A percentile compares a stretch with the other conserved stretches of the same genome.
These are phyloP conservation scores for Valencia hispanica DNA, from an alignment of 2,797 vertebrate species.

Conservation along the genomic window DNA sequence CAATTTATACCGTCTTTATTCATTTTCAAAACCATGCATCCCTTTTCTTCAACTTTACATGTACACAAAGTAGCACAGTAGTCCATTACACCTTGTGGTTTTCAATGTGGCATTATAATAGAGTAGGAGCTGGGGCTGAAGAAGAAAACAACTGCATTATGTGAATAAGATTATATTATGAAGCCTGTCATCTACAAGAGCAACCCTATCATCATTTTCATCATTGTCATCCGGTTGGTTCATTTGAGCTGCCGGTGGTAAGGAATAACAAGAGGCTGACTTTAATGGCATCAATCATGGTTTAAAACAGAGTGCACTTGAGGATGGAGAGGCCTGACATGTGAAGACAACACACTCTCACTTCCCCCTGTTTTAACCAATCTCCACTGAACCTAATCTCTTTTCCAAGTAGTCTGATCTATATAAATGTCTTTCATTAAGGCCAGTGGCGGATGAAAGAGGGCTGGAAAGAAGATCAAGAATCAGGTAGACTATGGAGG, in stretches of 20 bases:
- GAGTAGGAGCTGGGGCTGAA: constrained; percentile 14
- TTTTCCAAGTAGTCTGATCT: neutral
- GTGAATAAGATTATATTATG: constrained; percentile 33
- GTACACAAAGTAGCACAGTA: no score
- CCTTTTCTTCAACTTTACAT: neutral
- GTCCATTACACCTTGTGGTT: neutral
- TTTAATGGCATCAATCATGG: constrained; percentile 23
- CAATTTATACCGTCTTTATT: neutral
- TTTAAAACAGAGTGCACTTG: constrained; percentile 26
- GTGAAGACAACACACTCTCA: constrained; percentile 10
- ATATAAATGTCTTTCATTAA: constrained; percentile 71
- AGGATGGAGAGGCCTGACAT: constrained; percentile 23
- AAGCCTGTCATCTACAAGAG: constrained; percentile 30
- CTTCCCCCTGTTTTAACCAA: constrained; percentile 10
- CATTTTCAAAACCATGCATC: neutral
- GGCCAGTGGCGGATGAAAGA: constrained; percentile 57
- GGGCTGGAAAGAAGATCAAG: constrained; percentile 49
- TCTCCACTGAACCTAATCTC: neutral
- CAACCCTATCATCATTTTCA: constrained; percentile 32
- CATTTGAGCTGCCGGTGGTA: constrained; percentile 18
- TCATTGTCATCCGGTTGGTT: constrained; percentile 28
- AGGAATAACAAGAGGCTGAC: constrained; percentile 30
- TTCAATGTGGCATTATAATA: constrained; percentile 5
- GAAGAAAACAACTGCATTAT: constrained; percentile 30
- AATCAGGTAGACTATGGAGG: constrained; percentile 30